Evolutionary conservation across 2,113 vertebrate genomes (phyloP), one percentile per base, ranked within the genome.

Genomic region (Grammomys dolichurus): DNA sequence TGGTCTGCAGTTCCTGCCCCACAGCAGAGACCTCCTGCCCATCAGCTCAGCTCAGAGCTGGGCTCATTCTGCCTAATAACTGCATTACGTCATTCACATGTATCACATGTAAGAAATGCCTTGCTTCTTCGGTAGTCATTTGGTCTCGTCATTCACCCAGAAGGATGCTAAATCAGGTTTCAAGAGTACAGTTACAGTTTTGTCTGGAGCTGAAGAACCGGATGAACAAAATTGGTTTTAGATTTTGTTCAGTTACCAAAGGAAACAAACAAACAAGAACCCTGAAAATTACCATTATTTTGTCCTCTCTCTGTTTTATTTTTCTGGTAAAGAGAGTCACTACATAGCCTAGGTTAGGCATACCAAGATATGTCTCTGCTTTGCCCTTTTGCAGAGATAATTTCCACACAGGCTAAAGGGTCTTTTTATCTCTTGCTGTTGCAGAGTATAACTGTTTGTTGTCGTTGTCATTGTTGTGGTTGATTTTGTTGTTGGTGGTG

Each of bases 1-100:
- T 96, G 98, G 95, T 80, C 92, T 96, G 84, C 93, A 96, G 96
- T 98, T 98, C 97, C 97, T 98, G 95, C 63, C 93, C 96, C 75
- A 80, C 93, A 67, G 40, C 96, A 92, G 90, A 97, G 88, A 51
- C 77, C 94, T 94, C 98, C 97, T 96, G 97, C 95, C 69, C 87
- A 40, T 77, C 76, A 77, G 82, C 86, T 65, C 92, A 73, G 96
- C 96, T 91, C 93, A 94, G 90, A 92, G 33, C 70, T 95, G 72
- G 75, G 4, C 82, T 80, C 80, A 26, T 87, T 96, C 94, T 81
- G 54, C 58, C 89, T 98, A 96, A 95, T 96, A 94, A 98, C 95
- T 95, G 33, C 14, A 76, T 77, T 58, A 36, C 4, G 40, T 46
- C 87, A 75, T 60, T 73, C 78, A 65, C 76, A 14, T 14, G 67